Evolutionary conservation across 1,140 invertebrate species (phyloP), one percentile per base, ranked within the genome.

Genomic region (Bombus soroeensis): DNA sequence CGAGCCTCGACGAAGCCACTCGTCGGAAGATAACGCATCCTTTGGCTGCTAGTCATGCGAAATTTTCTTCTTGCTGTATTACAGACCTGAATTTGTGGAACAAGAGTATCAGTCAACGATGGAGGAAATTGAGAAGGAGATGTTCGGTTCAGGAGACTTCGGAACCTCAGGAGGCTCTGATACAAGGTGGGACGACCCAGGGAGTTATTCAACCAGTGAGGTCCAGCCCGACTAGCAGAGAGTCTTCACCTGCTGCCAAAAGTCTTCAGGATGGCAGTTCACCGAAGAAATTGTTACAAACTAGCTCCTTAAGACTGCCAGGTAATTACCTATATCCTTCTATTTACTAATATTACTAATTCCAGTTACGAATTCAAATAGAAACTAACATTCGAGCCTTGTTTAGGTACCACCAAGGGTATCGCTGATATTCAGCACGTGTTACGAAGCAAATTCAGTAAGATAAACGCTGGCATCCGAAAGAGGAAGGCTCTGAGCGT

Each of bases 41-140:
- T 79, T 70, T 5, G 32, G 41, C 53, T 18, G 15, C 10, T 59
- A n/a, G 43, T 83, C 37, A 37, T 74, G 59, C 80, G 76, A n/a
- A 32, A 70, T 43, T 32, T 59, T 37, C 68, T 53, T 37, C 18
- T 3, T 73, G 43, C 2, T 68, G 1, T 91, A 70, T 96, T 96
- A 81, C 96, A 97, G 97, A 97, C 93, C 95, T 97, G 85, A 96
- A 96, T 80, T 91, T 96, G 90, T 97, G 97, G 97, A 97, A 97
- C 92, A 97, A 97, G 87, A 97, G 96, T 92, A 96, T 97, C 87
- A 97, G 97, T 57, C 97, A 97, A 93, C 95, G 97, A 95, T 97
- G 97, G 97, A 95, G 97, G 88, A 96, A 97, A 90, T 94, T 97
- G 70, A 95, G 97, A 37, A 95, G 97, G 81, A 95, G 97, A 83